Percentiles rank a stretch among this genome's conserved stretches.
Conservation (phyloP, 2,888 invertebrate species). For the Agrenia bidenticulata region DNA sequence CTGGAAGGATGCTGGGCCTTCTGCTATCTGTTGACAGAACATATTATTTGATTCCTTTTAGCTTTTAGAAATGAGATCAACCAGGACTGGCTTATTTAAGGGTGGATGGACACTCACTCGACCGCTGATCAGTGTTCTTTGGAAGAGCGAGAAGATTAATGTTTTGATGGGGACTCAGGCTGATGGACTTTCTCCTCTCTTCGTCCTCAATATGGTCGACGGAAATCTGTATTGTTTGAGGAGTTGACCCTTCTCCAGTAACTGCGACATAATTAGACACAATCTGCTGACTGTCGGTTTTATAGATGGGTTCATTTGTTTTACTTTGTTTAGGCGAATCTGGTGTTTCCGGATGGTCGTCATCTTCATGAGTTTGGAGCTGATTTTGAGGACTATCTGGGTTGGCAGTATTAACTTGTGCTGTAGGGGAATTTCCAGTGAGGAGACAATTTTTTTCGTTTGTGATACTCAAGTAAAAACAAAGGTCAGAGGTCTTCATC, state of each 20-base stretch:
- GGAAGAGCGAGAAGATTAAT: slow-evolving; percentile 33
- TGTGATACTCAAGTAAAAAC: slow-evolving; percentile 97
- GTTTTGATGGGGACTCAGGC: slow-evolving; percentile 14
- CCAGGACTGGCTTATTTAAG: not conserved
- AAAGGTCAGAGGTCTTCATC: slow-evolving; percentile 94
- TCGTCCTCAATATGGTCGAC: slow-evolving; percentile 41
- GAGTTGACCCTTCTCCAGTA: slow-evolving; percentile 22
- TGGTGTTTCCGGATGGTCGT: not conserved
- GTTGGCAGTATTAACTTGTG: slow-evolving; percentile 9
- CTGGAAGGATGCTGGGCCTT: slow-evolving; percentile 88
- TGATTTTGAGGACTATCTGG: slow-evolving; percentile 17
- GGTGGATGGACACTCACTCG: slow-evolving; percentile 15
- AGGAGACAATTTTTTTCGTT: slow-evolving; percentile 65
- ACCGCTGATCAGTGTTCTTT: slow-evolving; percentile 33
- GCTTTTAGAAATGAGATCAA: too few species aligned
- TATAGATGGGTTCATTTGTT: not conserved
- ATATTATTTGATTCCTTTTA: too few species aligned
- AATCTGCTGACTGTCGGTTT: slow-evolving; percentile 1
- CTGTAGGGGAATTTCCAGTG: slow-evolving; percentile 18
- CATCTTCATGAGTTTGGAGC: not conserved
- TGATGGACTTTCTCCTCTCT: slow-evolving; percentile 18
- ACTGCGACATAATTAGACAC: slow-evolving; percentile 23
- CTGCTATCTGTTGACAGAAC: slow-evolving; percentile 66
- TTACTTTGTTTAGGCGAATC: slow-evolving; percentile 2
- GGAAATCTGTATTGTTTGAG: slow-evolving; percentile 46